Conservation (phyloP, 2,888 invertebrate species). For the Halictus ligatus region DNA sequence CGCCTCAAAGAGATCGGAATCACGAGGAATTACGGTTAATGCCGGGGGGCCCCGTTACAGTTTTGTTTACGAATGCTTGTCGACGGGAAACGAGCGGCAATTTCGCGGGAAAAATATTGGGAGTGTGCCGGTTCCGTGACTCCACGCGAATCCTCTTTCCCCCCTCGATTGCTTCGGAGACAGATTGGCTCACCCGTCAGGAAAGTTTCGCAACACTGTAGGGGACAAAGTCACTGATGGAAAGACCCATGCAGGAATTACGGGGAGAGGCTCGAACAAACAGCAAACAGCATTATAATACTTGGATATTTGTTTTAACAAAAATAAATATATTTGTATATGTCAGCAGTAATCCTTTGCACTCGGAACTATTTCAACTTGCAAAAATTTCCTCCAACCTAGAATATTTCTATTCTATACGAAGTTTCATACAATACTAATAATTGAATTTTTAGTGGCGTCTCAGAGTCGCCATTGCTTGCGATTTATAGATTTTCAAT, state of each 20-base stretch:
- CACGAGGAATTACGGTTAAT: slow-evolving; percentile 34
- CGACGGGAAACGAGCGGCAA: slow-evolving; percentile 45
- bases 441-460: too few species aligned
- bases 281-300: neutral
- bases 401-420: too few species aligned
- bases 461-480: too few species aligned
- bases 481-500: too few species aligned
- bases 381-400: too few species aligned
- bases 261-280: neutral
- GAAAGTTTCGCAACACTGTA: neutral
- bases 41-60: slow-evolving; percentile 28
- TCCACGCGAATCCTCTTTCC: slow-evolving; percentile 11
- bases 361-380: too few species aligned
- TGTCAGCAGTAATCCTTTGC: too few species aligned
- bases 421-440: too few species aligned
- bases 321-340: too few species aligned
- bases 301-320: neutral
- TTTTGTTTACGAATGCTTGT: slow-evolving; percentile 38
- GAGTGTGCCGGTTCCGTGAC: neutral
- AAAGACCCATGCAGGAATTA: neutral
- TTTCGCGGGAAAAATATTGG: slow-evolving; percentile 26
- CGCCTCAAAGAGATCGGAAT: slow-evolving; percentile 20
- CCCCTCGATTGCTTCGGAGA: slow-evolving; percentile 4
- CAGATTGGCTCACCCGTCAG: neutral
- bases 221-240: neutral